Base-by-base conservation (phyloP, 2,113 vertebrate species). In the Melanostigma gelatinosum region DNA sequence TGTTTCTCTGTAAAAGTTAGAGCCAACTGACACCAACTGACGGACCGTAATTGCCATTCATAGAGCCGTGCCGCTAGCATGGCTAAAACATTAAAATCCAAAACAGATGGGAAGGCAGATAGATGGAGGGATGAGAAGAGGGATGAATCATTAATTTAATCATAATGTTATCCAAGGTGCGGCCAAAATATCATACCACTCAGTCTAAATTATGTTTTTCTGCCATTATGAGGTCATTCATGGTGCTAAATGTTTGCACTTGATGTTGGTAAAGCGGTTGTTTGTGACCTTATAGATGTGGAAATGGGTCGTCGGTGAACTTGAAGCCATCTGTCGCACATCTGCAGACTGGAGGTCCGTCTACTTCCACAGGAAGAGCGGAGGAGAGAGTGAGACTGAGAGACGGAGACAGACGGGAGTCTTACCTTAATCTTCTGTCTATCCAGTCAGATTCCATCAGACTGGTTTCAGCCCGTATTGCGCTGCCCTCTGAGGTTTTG, bases 311-410 rank as follows among this genome's bases (percentile, higher is more conserved):
- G 80, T 90, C 73, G 48, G 77, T 86, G 74, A 92, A 91, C 82
- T 76, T 82, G 82, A 87, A 77, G 87, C 92, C 90, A 94, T 93
- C 89, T 93, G 91, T 87, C 90, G 86, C 86, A 84, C 89, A 90
- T 90, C 93, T 94, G 91, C 70, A 85, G 69, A 78, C 72, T 65
- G 68, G 44, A 72, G 77, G 88, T 79, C 67, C 22, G 71, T 88
- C 66, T 54, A 61, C 73, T 71, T 88, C 67, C 20, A 85, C 57
- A 68, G 71, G 86, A 77, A 84, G 77, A 85, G 71, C 38, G 42
- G 40, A 24, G 72, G 36, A 75, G 72, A 29, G 70, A 69, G 75
- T 50, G 27, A 78, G 75, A 61, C 62, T 11, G 77, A 2, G 52
- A 84, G 75, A 61, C 62, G 58, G 40, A 73, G 57, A 86, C 74